These are phyloP conservation scores for Acanthoscelides obtectus DNA, from an alignment of 2,888 invertebrate genomes.

Conservation along the genomic window DNA sequence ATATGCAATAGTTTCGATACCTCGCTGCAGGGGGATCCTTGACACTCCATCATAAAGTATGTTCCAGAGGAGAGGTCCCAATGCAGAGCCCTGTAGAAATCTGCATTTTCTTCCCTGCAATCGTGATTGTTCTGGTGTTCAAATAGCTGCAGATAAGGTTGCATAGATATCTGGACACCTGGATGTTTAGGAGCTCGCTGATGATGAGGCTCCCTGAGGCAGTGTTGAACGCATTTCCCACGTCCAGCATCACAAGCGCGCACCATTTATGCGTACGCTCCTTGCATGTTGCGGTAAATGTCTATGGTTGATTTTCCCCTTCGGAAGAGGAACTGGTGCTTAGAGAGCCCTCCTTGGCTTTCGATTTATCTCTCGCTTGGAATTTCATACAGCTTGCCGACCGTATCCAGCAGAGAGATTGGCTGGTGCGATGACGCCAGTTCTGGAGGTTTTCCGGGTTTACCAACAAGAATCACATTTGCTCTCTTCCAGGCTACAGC, in stretches of 20 bases:
- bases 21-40: neutral
- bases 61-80: constrained; percentile 8
- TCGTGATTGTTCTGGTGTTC: neutral
- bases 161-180: neutral
- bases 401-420: constrained; percentile 4
- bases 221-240: constrained; percentile 7
- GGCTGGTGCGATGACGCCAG: constrained; percentile 4
- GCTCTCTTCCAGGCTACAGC: constrained; percentile 20
- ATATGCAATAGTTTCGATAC: neutral
- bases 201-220: neutral
- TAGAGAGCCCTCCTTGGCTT: neutral
- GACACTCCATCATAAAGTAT: neutral
- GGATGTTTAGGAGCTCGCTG: neutral
- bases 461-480: constrained; percentile 13
- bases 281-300: neutral
- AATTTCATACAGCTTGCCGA: constrained; percentile 4
- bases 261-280: neutral
- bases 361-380: constrained; percentile 1
- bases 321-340: constrained; percentile 3
- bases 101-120: neutral
- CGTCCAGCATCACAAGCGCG: constrained; percentile 1
- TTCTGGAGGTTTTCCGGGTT: neutral
- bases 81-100: constrained; percentile 4
- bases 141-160: constrained; percentile 1
- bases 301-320: neutral